Evolutionary conservation across 2,888 invertebrate genomes (phyloP), one percentile per base, ranked within the genome.

Genomic region (Mactromeris polynyma): DNA sequence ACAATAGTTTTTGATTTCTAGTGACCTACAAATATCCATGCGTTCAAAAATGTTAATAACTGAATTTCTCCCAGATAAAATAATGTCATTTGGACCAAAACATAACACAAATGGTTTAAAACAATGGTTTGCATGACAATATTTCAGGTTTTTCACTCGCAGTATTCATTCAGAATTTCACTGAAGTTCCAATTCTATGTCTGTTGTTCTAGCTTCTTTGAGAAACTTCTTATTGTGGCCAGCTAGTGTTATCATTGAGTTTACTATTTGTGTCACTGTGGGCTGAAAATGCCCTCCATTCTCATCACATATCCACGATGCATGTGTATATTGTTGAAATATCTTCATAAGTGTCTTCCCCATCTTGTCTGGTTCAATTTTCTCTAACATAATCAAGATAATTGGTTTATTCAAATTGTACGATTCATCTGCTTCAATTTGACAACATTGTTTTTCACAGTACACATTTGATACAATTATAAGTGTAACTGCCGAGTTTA

Each of bases 361-460:
- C 83, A 83, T 83, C 2, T 40, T 3, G 26, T 69, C 31, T 64
- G 36, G 17, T 64, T 83, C 83, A 11, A 83, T 69, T 33, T 83
- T 33, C 40, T 83, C 83, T 17, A 83, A 38, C 54, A 83, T 40
- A 21, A 83, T 54, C 21, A 83, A 1, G 69, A 83, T 64, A 36
- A 83, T 83, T n/a, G 83, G 83, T 36, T 69, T 83, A 40, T 83
- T 83, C 26, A 64, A 64, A 36, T 83, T 64, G 40, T 83, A 83
- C 9, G 83, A 19, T 40, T 83, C 83, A 26, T 69, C 38, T 1
- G 69, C 58, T 38, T 83, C 83, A 19, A 38, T 69, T 2, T 64
- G 36, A 40, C 83, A 83, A 36, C 83, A 83, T 69, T 58, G 36
- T 31, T 83, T 83, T 26, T 33, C 11, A 42, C 83, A 83, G 26